Conservation (phyloP, 2,113 vertebrate species). For the Chinchilla lanigera region DNA sequence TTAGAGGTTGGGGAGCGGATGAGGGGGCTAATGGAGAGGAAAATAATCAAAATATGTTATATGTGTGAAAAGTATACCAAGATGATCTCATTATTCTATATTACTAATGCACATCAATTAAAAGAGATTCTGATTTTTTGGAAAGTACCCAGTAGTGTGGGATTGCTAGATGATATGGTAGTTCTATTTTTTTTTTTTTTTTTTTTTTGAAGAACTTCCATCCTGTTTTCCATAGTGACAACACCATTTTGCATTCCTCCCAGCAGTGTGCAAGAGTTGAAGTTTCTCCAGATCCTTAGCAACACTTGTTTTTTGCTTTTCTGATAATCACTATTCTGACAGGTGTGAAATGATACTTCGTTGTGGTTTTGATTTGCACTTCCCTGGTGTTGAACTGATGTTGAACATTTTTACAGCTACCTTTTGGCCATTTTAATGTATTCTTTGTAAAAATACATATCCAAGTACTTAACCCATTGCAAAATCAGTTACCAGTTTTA, state of each 20-base stretch:
- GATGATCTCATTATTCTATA: not conserved
- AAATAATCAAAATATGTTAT: not conserved
- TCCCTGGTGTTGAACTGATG: not conserved
- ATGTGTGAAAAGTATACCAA: not conserved
- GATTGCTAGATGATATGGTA: not conserved
- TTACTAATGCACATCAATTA: not conserved
- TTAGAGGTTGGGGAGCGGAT: not conserved
- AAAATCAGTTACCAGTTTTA: not conserved
- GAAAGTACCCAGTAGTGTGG: not conserved
- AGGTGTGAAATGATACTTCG: not conserved
- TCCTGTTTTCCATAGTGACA: not conserved
- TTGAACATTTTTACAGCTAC: not conserved
- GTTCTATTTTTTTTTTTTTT: not conserved
- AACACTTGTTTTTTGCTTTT: not conserved
- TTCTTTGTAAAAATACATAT: not conserved
- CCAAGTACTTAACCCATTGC: not conserved
- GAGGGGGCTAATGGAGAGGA: not conserved
- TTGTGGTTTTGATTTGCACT: not conserved
- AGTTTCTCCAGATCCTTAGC: not conserved
- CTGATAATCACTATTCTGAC: not conserved
- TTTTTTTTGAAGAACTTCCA: not conserved
- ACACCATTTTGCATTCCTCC: not conserved
- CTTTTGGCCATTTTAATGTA: not conserved
- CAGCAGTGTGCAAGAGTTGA: not conserved
- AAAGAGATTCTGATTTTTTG: not conserved